Conservation (phyloP, 2,888 invertebrate species). For the Mythimna vitellina region DNA sequence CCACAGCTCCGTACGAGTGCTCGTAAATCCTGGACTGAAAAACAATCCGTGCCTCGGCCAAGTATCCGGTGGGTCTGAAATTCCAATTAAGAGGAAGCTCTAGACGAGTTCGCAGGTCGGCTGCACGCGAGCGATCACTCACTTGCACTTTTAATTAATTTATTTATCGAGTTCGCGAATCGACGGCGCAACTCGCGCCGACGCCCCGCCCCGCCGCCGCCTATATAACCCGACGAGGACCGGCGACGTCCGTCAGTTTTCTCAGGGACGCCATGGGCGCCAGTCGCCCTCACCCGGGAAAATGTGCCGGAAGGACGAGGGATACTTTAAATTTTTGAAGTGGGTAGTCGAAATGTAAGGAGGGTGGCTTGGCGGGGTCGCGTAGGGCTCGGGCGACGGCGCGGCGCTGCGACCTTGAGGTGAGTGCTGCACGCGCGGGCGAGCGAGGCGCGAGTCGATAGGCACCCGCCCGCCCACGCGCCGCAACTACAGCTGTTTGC, state of each 20-base stretch:
- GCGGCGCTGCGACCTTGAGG: conserved; percentile 84
- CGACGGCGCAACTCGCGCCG: conserved; percentile 89
- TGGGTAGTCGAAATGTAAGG: conserved; percentile 76
- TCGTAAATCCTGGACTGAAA: conserved; percentile 75
- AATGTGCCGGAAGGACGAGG: conserved; percentile 84
- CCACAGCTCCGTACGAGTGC: conserved; percentile 60
- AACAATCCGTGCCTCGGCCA: conserved; percentile 77
- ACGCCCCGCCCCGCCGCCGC: conserved; percentile 84
- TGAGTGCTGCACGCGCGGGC: conserved; percentile 83
- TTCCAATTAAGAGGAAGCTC: conserved; percentile 87
- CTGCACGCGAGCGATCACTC: conserved; percentile 88
- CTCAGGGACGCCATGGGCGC: conserved; percentile 83
- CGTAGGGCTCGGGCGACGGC: conserved; percentile 77
- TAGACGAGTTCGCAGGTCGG: conserved; percentile 82
- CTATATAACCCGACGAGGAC: conserved; percentile 84
- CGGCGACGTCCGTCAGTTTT: conserved; percentile 87
- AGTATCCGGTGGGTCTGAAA: conserved; percentile 80
- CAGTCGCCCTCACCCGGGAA: conserved; percentile 79
- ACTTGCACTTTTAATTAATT: conserved; percentile 91
- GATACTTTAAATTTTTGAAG: conserved; percentile 79
- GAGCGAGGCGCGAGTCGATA: conserved; percentile 80
- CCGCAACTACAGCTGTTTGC: conserved; percentile 87
- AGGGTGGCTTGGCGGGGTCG: conserved; percentile 73
- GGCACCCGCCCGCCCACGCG: conserved; percentile 83
- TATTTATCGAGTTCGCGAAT: conserved; percentile 90